phyloP scores from a whole-genome alignment of 2,113 vertebrate species.

The Myrmecophaga tridactyla region DNA sequence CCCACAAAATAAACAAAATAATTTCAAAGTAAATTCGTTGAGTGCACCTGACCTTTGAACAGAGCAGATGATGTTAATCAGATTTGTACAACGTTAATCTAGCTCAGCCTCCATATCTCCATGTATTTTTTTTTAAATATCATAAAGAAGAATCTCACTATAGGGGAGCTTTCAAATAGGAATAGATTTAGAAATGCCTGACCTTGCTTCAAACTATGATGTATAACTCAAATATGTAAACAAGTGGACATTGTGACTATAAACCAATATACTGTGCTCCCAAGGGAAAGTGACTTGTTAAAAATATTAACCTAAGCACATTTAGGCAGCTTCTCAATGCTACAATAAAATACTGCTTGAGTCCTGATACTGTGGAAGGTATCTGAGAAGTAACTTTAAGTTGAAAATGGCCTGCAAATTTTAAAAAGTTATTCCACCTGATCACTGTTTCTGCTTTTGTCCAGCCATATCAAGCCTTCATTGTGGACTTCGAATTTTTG shows the following conservation, averaged over 20 bases:
- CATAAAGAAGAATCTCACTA: constrained; percentile 61
- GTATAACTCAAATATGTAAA: constrained; percentile 16
- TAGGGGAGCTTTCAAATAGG: constrained; percentile 39
- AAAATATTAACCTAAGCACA: constrained; percentile 5
- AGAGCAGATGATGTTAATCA: constrained; percentile 84
- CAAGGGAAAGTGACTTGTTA: constrained; percentile 16
- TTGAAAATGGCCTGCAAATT: constrained; percentile 10
- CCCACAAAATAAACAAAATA: constrained; percentile 88
- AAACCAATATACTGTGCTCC: constrained; percentile 5
- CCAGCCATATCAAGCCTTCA: not conserved
- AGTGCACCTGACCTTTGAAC: constrained; percentile 84
- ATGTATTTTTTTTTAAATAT: constrained; percentile 70
- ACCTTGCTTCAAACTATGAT: constrained; percentile 53
- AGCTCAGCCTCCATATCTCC: constrained; percentile 69
- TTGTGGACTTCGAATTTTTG: constrained; percentile 19
- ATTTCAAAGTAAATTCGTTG: constrained; percentile 85
- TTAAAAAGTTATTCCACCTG: not conserved
- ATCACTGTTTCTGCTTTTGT: not conserved
- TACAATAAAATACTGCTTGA: constrained; percentile 20
- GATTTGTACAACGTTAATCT: constrained; percentile 83
- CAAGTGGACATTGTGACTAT: not conserved
- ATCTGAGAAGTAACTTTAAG: not conserved
- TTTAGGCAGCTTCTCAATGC: not conserved
- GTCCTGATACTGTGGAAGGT: not conserved
- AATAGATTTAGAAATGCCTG: constrained; percentile 49